Evolutionary conservation across 2,888 invertebrate genomes (phyloP), one percentile per base, ranked within the genome.

Genomic region (Leptopilina myrica): DNA sequence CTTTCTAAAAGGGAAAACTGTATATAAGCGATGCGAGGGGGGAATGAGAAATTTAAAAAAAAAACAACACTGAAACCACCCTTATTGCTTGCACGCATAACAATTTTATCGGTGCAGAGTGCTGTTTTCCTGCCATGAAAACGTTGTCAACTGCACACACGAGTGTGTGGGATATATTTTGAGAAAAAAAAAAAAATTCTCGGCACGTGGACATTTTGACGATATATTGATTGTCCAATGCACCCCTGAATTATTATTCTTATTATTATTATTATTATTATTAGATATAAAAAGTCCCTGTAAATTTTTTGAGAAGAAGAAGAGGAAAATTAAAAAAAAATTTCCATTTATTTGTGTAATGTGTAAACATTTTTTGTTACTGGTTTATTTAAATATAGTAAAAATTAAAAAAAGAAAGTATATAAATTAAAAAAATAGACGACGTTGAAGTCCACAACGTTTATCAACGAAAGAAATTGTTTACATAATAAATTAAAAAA

Each of bases 171-270:
- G 43, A 43, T 43, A 43, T 43, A 43, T 43, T 43, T 43, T 43
- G 53, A 53, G 33, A 14, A 56, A 73, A 69, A 73, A 73, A 69
- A 73, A 73, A 62, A 62, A 33, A 33, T 5, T 33, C 9, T 0
- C n/a, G 73, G 73, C 73, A 73, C 73, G 73, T 73, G 73, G 53
- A 56, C 73, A 43, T 56, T 73, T n/a, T n/a, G 73, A 49, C n/a
- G 53, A 53, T 73, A 49, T 14, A 56, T 53, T 33, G 56, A 73
- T 73, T 73, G 73, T 73, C 33, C 73, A 49, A 26, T 69, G 14
- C 49, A 53, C 73, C 73, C 73, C 33, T 69, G 53, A 69, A 69
- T 26, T 53, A 49, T 69, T 69, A 53, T 69, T 33, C 53, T 26
- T 53, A 49, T 69, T 69, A 53, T 69, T 33, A 69, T 26, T 53